These are phyloP conservation scores for Helicoverpa zea DNA, from an alignment of 1,140 invertebrate species.

Conservation along the genomic window DNA sequence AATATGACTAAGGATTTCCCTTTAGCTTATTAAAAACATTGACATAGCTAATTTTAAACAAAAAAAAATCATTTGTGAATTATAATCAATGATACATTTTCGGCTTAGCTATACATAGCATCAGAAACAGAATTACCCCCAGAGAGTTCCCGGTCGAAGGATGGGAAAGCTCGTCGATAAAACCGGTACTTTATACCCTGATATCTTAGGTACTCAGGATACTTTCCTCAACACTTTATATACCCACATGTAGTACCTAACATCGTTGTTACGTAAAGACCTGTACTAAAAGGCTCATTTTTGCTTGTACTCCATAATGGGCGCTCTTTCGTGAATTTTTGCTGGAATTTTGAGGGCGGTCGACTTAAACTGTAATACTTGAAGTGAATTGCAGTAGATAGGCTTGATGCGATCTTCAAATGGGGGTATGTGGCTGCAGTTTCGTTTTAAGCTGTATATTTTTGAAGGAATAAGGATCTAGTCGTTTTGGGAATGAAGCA, in stretches of 20 bases:
- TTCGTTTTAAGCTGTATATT: not conserved
- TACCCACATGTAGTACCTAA: slow-evolving; percentile 26
- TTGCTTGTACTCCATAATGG: slow-evolving; percentile 12
- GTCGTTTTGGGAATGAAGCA: not conserved
- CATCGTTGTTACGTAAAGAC: slow-evolving; percentile 9
- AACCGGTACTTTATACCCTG: slow-evolving; percentile 50
- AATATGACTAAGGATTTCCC: too few species aligned
- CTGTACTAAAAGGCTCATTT: slow-evolving; percentile 26
- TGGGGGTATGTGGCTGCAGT: not conserved
- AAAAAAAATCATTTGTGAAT: too few species aligned
- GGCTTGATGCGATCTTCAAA: slow-evolving; percentile 11
- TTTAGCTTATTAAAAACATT: too few species aligned
- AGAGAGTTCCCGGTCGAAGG: slow-evolving; percentile 38
- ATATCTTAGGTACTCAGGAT: slow-evolving; percentile 38
- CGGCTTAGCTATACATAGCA: slow-evolving; percentile 20
- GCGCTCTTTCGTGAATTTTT: slow-evolving; percentile 1
- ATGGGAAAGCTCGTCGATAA: slow-evolving; percentile 52
- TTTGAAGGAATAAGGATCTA: not conserved
- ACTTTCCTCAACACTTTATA: slow-evolving; percentile 19
- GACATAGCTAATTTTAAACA: too few species aligned
- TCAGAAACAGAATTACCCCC: slow-evolving; percentile 44
- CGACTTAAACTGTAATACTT: slow-evolving; percentile 3
- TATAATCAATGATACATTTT: not conserved
- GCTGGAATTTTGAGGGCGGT: slow-evolving; percentile 6
- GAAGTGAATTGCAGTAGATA: slow-evolving; percentile 19